These are phyloP conservation scores for Salvelinus fontinalis DNA, from an alignment of 2,113 vertebrate species.

Conservation along the genomic window DNA sequence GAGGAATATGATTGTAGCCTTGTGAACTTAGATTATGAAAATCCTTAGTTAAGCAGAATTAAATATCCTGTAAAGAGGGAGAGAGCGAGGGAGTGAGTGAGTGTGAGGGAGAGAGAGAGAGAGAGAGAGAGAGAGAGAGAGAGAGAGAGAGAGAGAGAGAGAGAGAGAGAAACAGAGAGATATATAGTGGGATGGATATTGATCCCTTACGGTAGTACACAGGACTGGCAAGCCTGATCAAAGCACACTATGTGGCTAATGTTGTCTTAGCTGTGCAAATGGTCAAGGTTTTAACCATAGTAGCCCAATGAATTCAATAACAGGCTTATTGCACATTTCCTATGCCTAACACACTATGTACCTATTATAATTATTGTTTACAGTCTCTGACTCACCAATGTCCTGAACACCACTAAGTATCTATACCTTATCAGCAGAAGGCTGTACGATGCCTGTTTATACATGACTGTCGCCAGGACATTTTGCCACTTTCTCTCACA, in stretches of 20 bases:
- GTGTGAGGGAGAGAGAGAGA: slow-evolving; percentile 10
- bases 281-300: neutral
- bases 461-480: neutral
- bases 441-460: no score
- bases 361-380: slow-evolving; percentile 3
- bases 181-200: slow-evolving; percentile 26
- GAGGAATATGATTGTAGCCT: slow-evolving; percentile 21
- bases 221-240: neutral
- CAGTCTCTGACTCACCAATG: slow-evolving; percentile 34
- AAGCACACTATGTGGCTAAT: neutral
- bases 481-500: neutral
- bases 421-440: neutral
- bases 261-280: neutral
- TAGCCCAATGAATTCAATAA: neutral
- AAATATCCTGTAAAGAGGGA: slow-evolving; percentile 31
- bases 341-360: neutral
- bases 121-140: slow-evolving; percentile 9
- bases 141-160: slow-evolving; percentile 21
- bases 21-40: slow-evolving; percentile 42
- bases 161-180: slow-evolving; percentile 4
- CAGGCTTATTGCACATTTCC: neutral
- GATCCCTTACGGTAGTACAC: slow-evolving; percentile 27
- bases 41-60: slow-evolving; percentile 58
- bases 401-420: neutral
- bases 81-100: slow-evolving; percentile 4